Base-by-base conservation (phyloP, 2,888 invertebrate species). In the Drosophila helvetica region DNA sequence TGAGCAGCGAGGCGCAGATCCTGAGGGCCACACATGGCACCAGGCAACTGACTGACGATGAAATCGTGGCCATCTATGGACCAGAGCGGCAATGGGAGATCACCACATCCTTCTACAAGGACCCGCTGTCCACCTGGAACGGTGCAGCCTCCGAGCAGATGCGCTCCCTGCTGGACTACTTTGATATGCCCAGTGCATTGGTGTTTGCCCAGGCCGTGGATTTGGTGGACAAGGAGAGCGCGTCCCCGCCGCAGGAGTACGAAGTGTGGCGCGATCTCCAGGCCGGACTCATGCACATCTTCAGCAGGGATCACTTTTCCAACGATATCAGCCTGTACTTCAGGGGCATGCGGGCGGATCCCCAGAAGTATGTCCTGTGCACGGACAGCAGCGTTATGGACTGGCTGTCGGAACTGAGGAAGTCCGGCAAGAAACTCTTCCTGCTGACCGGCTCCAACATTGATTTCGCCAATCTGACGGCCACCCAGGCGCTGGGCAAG, bases 371-470 rank as follows among this genome's bases (percentile, higher is more conserved):
- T 89, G 92, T 95, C 42, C 92, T 94, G 30, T 93, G 93, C 79
- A 94, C 94, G 71, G 93, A 93, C 55, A 79, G 90, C 0, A 85
- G 92, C 51, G 91, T 94, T 6, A 80, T 94, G 1, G 80, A 92
- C 7, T 96, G 95, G 95, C 90, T 96, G 12, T 91, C 92, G 75
- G 89, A 93, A 45, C 78, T 96, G 30, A 93, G 92, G 63, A 79
- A 92, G 43, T 93, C 93, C 1, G 90, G 90, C 4, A 94, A 94
- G 80, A 92, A 93, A 54, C 92, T 94, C 4, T 96, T 95, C 90
- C 91, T 96, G 6, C 92, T 96, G 18, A 96, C 96, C 1, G 96
- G 96, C 1, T 96, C 96, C 0, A 93, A 95, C 88, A 93, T 93
- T 5, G 96, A 96, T 90, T 96, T 94, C 92, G 95, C 95, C 0